A percentile compares a stretch with the other conserved stretches of the same genome.
phyloP scores from a whole-genome alignment of 2,888 invertebrate genomes.

The Plagiodera versicolora region DNA sequence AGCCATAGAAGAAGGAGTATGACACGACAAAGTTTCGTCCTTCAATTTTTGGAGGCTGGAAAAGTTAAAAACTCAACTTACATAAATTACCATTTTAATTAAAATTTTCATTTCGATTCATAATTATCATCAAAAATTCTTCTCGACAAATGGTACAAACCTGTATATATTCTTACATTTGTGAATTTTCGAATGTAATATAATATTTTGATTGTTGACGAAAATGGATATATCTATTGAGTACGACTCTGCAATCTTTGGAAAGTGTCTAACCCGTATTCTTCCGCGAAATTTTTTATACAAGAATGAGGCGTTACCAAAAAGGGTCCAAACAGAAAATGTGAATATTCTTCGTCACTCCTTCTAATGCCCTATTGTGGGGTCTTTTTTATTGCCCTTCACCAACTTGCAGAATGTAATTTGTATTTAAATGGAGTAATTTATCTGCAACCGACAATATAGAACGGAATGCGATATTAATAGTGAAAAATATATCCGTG shows the following conservation, averaged over 20 bases:
- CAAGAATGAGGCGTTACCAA: constrained; percentile 5
- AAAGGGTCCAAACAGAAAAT: constrained; percentile 34
- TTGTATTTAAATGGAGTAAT: constrained; percentile 45
- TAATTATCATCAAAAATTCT: too few relatives aligned
- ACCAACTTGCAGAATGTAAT: constrained; percentile 45
- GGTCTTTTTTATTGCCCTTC: constrained; percentile 44
- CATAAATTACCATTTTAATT: too few relatives aligned
- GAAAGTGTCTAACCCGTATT: constrained; percentile 3
- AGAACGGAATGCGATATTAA: background rate
- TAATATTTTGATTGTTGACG: too few relatives aligned
- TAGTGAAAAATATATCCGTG: too few relatives aligned
- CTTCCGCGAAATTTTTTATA: constrained; percentile 1
- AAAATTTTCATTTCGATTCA: too few relatives aligned
- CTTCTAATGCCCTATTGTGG: constrained; percentile 45
- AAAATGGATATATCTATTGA: background rate
- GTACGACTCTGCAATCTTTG: background rate
- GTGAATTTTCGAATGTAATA: too few relatives aligned
- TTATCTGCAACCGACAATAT: background rate
- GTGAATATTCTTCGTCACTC: constrained; percentile 43
- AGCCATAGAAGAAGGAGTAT: too few relatives aligned
- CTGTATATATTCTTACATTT: too few relatives aligned
- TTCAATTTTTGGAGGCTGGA: too few relatives aligned
- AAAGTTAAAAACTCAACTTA: too few relatives aligned
- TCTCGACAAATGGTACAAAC: too few relatives aligned
- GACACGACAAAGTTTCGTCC: too few relatives aligned